A percentile compares a stretch with the other conserved stretches of the same genome.
These are phyloP conservation scores for Gasteruption jaculator DNA, from an alignment of 2,888 invertebrate species.

Conservation along the genomic window DNA sequence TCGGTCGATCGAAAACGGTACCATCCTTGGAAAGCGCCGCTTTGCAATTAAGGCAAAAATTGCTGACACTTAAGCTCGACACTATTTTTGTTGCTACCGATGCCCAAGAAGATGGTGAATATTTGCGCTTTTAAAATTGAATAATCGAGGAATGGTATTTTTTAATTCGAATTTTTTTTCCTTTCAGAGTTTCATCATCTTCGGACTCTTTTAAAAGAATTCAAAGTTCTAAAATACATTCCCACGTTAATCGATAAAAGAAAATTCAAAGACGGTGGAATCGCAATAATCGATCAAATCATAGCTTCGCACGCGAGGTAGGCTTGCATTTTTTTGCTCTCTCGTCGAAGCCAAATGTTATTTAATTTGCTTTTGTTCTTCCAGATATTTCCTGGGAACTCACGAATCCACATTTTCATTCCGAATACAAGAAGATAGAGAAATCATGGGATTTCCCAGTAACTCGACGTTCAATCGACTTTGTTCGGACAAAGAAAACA, in stretches of 20 bases:
- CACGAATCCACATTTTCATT: constrained; percentile 94
- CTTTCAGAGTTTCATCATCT: constrained; percentile 55
- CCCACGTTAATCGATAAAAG: constrained; percentile 54
- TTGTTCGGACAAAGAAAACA: constrained; percentile 56
- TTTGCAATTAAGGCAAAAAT: constrained; percentile 63
- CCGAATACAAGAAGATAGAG: constrained; percentile 95
- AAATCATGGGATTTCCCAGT: constrained; percentile 82
- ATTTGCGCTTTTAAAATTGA: constrained; percentile 4
- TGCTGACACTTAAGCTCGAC: constrained; percentile 58
- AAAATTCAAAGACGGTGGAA: constrained; percentile 72
- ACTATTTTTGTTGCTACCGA: constrained; percentile 84
- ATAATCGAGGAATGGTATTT: not conserved
- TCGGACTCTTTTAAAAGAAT: constrained; percentile 50
- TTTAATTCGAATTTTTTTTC: constrained; percentile 22
- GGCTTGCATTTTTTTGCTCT: not conserved
- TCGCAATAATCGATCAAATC: constrained; percentile 93
- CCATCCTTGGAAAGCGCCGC: constrained; percentile 77
- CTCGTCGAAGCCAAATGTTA: not conserved
- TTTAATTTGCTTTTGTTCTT: constrained; percentile 22
- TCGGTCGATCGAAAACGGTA: constrained; percentile 67
- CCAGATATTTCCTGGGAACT: constrained; percentile 80
- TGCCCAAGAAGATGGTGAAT: constrained; percentile 59
- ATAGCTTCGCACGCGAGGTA: constrained; percentile 82
- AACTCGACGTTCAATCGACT: constrained; percentile 84
- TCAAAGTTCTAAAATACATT: constrained; percentile 48